Conservation (phyloP, 2,797 vertebrate genomes). For the Oreortyx pictus region DNA sequence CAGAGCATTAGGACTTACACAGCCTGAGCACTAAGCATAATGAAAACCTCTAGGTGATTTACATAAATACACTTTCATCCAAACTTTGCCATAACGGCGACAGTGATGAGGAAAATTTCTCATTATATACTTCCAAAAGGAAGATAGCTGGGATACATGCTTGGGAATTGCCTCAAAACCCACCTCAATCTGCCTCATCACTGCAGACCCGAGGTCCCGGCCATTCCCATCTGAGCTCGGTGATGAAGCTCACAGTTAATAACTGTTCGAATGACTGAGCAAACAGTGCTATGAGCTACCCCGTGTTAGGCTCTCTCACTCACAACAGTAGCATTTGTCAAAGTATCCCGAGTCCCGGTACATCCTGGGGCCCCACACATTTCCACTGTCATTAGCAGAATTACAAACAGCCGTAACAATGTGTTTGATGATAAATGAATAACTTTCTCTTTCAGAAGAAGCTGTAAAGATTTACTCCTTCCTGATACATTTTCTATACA, state of each 20-base stretch:
- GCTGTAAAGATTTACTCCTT: conserved; percentile 28
- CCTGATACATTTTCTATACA: background rate
- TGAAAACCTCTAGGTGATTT: background rate
- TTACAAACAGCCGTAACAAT: background rate
- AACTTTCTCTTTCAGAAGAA: conserved; percentile 12
- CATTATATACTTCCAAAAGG: background rate
- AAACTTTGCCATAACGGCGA: background rate
- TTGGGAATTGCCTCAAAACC: background rate
- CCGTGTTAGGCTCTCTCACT: background rate
- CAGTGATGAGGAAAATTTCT: background rate
- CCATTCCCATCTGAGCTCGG: background rate
- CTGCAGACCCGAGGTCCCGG: background rate
- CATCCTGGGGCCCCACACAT: background rate
- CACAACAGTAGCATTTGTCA: background rate
- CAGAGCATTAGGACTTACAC: background rate
- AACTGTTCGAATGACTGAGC: background rate
- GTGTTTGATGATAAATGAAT: conserved; percentile 5
- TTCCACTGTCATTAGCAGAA: background rate
- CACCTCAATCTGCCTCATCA: background rate
- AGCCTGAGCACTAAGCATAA: background rate
- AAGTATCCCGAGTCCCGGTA: background rate
- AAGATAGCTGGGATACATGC: background rate
- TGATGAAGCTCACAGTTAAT: background rate
- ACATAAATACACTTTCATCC: background rate
- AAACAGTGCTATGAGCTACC: background rate